These are phyloP conservation scores for Nematostella vectensis DNA, from an alignment of 92 coral and sea anemone genomes.

Conservation along the genomic window DNA sequence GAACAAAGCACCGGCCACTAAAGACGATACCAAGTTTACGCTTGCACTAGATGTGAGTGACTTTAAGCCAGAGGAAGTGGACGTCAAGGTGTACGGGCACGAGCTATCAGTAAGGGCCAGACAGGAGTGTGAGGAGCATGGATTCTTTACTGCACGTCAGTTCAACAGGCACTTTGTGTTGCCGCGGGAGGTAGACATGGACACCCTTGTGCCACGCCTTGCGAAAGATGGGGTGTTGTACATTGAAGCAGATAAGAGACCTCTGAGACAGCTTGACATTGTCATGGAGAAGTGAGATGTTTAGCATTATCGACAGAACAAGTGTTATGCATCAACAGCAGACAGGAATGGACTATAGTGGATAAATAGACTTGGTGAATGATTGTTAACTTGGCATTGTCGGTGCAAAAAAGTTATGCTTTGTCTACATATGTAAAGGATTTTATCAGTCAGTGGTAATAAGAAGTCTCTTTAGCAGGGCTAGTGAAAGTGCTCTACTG, in stretches of 20 bases:
- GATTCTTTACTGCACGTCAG: slow-evolving; percentile 60
- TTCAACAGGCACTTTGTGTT: slow-evolving; percentile 76
- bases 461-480: too few species aligned
- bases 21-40: slow-evolving; percentile 70
- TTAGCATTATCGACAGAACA: too few species aligned
- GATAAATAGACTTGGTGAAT: too few species aligned
- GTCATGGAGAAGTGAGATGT: too few species aligned
- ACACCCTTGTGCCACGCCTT: slow-evolving; percentile 53
- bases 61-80: slow-evolving; percentile 74
- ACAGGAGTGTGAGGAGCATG: slow-evolving; percentile 65
- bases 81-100: slow-evolving; percentile 66
- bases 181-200: slow-evolving; percentile 81
- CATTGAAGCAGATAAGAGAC: slow-evolving; percentile 64
- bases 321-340: too few species aligned
- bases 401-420: too few species aligned
- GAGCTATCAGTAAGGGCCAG: slow-evolving; percentile 75
- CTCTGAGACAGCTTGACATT: slow-evolving; percentile 37
- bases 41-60: slow-evolving; percentile 68
- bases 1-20: slow-evolving; percentile 39
- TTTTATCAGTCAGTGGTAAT: too few species aligned
- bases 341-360: too few species aligned
- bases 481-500: too few species aligned
- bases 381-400: too few species aligned
- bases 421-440: too few species aligned
- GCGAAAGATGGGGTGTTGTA: slow-evolving; percentile 69